Conservation (phyloP, 2,888 invertebrate species). For the Philhelius pedissequus region DNA sequence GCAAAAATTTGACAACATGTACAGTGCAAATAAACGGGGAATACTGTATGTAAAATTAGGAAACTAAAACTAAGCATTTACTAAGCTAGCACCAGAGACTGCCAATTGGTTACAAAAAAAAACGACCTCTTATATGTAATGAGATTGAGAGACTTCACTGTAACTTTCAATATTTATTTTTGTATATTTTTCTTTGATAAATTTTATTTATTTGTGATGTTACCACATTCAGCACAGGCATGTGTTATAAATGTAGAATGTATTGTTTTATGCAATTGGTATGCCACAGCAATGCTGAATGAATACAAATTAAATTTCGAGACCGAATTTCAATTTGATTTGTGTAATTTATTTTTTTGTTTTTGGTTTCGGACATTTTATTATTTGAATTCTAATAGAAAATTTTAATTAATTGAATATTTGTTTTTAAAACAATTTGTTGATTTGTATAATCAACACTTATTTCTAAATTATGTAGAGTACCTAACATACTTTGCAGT, state of each 20-base stretch:
- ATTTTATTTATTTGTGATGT: constrained; percentile 1
- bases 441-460: not conserved
- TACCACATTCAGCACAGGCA: constrained; percentile 1
- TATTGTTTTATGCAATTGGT: not conserved
- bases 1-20: too few relatives aligned
- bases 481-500: not conserved
- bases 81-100: too few relatives aligned
- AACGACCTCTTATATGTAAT: too few relatives aligned
- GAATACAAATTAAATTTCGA: constrained; percentile 48
- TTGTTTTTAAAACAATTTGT: not conserved
- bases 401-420: not conserved
- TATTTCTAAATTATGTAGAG: not conserved
- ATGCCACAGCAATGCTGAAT: constrained; percentile 27
- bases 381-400: not conserved
- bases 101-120: too few relatives aligned
- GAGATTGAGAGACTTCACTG: not conserved
- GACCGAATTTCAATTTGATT: constrained; percentile 36
- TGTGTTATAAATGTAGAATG: not conserved
- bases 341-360: constrained; percentile 9
- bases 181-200: not conserved
- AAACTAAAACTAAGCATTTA: too few relatives aligned
- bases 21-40: too few relatives aligned
- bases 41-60: too few relatives aligned
- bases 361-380: constrained; percentile 14
- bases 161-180: constrained; percentile 1